phyloP scores from a whole-genome alignment of 2,113 vertebrate species.

The Myotis brandtii region DNA sequence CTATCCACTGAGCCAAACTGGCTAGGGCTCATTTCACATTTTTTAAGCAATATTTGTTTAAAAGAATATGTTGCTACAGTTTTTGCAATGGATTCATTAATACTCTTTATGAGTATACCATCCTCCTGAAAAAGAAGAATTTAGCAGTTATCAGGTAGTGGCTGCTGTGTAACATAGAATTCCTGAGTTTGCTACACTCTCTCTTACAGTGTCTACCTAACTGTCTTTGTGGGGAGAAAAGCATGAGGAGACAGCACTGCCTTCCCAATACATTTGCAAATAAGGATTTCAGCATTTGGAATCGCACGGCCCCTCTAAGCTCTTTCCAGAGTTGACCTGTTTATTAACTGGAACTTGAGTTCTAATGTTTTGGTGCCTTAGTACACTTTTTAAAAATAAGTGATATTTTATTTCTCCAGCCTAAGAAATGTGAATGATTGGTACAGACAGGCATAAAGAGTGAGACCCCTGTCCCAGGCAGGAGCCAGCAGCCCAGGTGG shows the following conservation, averaged over 20 bases:
- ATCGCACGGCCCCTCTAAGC: background rate
- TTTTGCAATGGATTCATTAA: background rate
- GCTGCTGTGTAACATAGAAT: background rate
- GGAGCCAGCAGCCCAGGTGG: accelerated
- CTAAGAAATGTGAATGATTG: background rate
- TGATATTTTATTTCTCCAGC: background rate
- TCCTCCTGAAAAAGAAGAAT: background rate
- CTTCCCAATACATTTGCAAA: background rate
- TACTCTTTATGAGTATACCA: background rate
- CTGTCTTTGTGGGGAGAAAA: background rate
- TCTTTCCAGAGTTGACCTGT: background rate
- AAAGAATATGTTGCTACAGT: background rate
- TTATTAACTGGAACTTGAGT: background rate
- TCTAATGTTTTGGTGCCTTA: background rate
- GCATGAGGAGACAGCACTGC: background rate
- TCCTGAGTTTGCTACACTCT: background rate
- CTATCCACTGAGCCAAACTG: no score
- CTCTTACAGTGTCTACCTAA: background rate
- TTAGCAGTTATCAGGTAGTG: background rate
- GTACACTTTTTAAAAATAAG: background rate
- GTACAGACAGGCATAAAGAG: background rate
- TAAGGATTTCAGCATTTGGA: background rate
- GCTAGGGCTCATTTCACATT: background rate
- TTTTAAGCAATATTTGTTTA: background rate
- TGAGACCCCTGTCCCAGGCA: background rate